phyloP scores from a whole-genome alignment of 2,113 vertebrate genomes.

The Poecile atricapillus region DNA sequence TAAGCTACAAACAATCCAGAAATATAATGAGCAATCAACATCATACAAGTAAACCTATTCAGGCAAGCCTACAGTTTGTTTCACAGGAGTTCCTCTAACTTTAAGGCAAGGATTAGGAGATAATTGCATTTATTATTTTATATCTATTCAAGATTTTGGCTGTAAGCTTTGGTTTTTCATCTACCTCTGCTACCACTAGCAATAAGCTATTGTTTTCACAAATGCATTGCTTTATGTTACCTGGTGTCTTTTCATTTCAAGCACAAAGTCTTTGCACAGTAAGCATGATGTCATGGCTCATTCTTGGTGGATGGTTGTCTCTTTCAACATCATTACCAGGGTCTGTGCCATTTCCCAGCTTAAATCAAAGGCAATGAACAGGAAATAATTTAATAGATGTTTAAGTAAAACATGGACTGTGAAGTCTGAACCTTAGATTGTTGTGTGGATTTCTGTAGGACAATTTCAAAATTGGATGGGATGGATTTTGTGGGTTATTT shows the following conservation, averaged over 20 bases:
- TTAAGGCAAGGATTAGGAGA: neutral
- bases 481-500: neutral
- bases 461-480: neutral
- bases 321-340: neutral
- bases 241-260: neutral
- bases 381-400: neutral
- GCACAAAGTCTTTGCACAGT: neutral
- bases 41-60: neutral
- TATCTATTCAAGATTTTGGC: neutral
- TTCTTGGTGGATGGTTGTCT: neutral
- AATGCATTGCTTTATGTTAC: neutral
- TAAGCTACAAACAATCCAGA: neutral
- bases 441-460: neutral
- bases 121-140: neutral
- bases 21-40: neutral
- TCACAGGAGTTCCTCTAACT: neutral
- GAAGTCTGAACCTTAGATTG: neutral
- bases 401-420: neutral
- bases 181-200: neutral
- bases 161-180: neutral
- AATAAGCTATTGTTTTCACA: neutral
- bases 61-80: neutral
- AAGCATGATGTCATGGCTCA: fast-evolving
- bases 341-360: neutral
- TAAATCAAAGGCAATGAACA: neutral